Conservation (phyloP, 2,888 invertebrate genomes). For the Merodon equestris region DNA sequence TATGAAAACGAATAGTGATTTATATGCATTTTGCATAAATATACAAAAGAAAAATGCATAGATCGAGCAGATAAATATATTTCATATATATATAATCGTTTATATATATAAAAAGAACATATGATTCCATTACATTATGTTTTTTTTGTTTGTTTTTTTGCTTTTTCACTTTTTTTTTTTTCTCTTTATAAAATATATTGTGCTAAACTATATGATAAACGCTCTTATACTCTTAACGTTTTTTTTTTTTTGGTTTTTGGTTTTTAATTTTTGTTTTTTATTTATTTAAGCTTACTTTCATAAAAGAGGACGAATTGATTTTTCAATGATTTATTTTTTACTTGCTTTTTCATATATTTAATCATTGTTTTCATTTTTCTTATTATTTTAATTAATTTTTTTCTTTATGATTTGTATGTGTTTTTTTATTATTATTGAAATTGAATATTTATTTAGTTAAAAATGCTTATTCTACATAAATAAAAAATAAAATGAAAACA, state of each 20-base stretch:
- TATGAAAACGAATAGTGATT: constrained; percentile 65
- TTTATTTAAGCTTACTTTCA: constrained; percentile 68
- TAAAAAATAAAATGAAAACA: constrained; percentile 20
- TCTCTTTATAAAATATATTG: constrained; percentile 69
- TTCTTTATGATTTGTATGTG: constrained; percentile 50
- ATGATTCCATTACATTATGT: constrained; percentile 64
- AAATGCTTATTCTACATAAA: background rate
- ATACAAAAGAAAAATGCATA: constrained; percentile 69
- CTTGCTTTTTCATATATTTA: constrained; percentile 35
- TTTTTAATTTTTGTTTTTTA: no score
- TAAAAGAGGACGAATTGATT: constrained; percentile 69
- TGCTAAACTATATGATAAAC: constrained; percentile 69
- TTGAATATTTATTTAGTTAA: constrained; percentile 59
- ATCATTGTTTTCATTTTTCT: constrained; percentile 48
- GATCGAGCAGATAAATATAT: constrained; percentile 68
- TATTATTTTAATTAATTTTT: constrained; percentile 31
- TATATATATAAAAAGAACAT: constrained; percentile 68
- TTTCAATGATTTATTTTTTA: constrained; percentile 64
- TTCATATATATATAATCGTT: constrained; percentile 65
- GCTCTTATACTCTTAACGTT: constrained; percentile 68
- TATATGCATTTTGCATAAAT: constrained; percentile 63
- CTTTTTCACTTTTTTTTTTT: constrained; percentile 46
- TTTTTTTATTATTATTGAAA: constrained; percentile 3
- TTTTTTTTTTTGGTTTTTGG: constrained; percentile 56
- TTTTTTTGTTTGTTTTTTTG: constrained; percentile 56